Evolutionary conservation across 2,888 invertebrate species (phyloP), one percentile per base, ranked within the genome.

Genomic region (Euplagia quadripunctaria): DNA sequence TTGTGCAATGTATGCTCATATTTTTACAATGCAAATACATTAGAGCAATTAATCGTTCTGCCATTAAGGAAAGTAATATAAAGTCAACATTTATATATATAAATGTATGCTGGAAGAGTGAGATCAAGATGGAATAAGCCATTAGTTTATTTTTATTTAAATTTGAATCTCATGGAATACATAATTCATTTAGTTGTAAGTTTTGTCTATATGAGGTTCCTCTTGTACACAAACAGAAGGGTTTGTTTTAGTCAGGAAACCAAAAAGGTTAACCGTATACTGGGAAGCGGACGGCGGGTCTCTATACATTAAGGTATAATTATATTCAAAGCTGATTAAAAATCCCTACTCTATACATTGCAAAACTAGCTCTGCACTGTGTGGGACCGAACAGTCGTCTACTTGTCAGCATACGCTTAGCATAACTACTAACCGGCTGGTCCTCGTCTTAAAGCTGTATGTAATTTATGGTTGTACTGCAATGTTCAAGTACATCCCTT

Each of bases 401-500:
- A 46, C 43, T 46, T 46, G 9, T 46, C 43, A 46, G 43, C 43
- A 46, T 31, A 31, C 2, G 31, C 31, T 31, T 31, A 31, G 31
- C 31, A 1, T 31, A 2, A 1, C 31, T 31, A 31, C 31, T 31
- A 31, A 31, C 31, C 31, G 31, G 31, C 31, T 31, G 31, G 31
- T 58, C 58, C 11, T 55, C n/a, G 58, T 58, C 20, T 58, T 58
- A 20, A 55, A 58, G 4, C 58, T 58, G 11, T 58, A 3, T 58
- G 20, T 61, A 61, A 61, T 41, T 55, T 58, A 49, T 72, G 68
- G 77, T 81, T 79, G 80, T 82, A 83, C 77, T 86, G 55, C 68
- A 68, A 58, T 89, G 90, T 89, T 90, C 90, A 89, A 86, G 88
- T 90, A 84, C 86, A 85, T 86, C 82, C 79, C 87, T 88, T 87